A percentile compares a stretch with the other conserved stretches of the same genome.
Conservation (phyloP, 2,113 vertebrate genomes). For the Butastur rufipennis region DNA sequence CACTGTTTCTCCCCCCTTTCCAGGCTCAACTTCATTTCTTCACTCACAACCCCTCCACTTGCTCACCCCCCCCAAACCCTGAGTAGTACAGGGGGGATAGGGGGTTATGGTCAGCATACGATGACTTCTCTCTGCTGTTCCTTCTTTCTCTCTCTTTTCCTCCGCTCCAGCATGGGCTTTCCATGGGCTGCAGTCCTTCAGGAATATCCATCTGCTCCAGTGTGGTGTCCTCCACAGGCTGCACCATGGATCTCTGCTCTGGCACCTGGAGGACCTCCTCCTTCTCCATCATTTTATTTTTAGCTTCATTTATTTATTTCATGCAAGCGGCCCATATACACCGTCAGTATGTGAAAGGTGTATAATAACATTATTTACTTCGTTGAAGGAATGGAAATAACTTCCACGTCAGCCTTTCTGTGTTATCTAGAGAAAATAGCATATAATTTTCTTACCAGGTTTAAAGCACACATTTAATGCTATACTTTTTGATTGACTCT, state of each 20-base stretch:
- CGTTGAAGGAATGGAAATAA: neutral
- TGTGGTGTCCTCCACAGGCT: fast-evolving
- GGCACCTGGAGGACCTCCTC: neutral
- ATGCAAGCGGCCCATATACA: no score
- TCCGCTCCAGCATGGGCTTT: neutral
- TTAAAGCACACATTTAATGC: neutral
- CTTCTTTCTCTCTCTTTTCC: neutral
- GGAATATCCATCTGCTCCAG: neutral
- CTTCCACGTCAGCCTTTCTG: neutral
- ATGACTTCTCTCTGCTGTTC: neutral
- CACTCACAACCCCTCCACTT: neutral
- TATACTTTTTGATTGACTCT: neutral
- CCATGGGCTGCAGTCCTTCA: fast-evolving
- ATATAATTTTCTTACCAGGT: neutral
- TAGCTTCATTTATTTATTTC: neutral
- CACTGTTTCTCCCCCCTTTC: neutral
- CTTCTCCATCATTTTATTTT: neutral
- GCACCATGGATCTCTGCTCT: neutral
- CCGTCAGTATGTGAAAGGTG: neutral
- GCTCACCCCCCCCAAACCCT: fast-evolving
- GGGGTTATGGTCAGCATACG: neutral
- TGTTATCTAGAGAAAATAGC: neutral
- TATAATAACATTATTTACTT: neutral
- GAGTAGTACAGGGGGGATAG: fast-evolving
- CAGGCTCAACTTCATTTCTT: neutral